A percentile compares a stretch with the other conserved stretches of the same genome.
These are phyloP conservation scores for Hypsibius dujardini DNA, from an alignment of 1,140 invertebrate genomes.

Conservation along the genomic window DNA sequence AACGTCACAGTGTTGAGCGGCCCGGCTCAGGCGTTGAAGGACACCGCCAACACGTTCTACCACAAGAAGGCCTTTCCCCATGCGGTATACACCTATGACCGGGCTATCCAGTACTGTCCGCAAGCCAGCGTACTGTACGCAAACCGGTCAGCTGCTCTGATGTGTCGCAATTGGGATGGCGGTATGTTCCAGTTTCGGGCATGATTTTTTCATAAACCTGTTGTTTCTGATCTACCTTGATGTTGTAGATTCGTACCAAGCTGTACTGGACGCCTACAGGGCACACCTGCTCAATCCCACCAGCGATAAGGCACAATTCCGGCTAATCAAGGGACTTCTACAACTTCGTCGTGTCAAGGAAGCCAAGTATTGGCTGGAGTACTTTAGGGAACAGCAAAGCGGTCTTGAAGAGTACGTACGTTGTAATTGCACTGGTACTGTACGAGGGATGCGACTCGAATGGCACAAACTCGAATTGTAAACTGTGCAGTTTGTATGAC, in stretches of 20 bases:
- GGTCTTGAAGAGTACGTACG: constrained; percentile 23
- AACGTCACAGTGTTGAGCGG: constrained; percentile 31
- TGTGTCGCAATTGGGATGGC: constrained; percentile 61
- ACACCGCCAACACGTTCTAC: constrained; percentile 56
- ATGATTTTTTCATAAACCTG: background rate
- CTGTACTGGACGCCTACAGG: constrained; percentile 64
- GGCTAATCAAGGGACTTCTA: constrained; percentile 47
- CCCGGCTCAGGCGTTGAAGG: constrained; percentile 42
- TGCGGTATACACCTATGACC: constrained; percentile 62
- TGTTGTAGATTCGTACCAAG: constrained; percentile 60
- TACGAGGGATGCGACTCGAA: too few species aligned
- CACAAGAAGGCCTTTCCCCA: constrained; percentile 47
- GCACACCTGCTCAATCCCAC: constrained; percentile 57
- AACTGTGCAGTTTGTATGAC: constrained; percentile 18
- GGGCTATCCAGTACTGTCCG: constrained; percentile 49
- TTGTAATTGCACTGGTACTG: constrained; percentile 22
- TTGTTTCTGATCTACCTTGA: background rate
- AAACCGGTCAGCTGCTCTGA: constrained; percentile 67
- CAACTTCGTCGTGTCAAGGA: constrained; percentile 51
- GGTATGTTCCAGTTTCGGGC: constrained; percentile 10
- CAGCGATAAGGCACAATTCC: constrained; percentile 70
- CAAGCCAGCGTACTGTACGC: constrained; percentile 58
- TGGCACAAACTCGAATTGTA: too few species aligned
- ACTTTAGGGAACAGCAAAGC: constrained; percentile 33
- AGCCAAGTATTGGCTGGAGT: constrained; percentile 50